phyloP scores from a whole-genome alignment of 1,140 invertebrate genomes.

The Listronotus bonariensis region DNA sequence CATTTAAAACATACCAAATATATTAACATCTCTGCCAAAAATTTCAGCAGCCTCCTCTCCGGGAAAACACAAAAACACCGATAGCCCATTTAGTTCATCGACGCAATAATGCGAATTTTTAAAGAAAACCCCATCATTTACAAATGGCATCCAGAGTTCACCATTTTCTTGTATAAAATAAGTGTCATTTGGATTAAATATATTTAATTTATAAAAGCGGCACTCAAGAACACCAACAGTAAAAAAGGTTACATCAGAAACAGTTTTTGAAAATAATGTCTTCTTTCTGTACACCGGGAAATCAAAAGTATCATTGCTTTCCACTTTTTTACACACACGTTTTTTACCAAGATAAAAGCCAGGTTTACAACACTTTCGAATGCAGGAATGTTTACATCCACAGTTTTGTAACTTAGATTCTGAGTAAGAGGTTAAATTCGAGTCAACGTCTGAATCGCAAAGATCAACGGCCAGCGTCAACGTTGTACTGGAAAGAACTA shows the following conservation, averaged over 20 bases:
- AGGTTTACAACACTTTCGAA: conserved; percentile 35
- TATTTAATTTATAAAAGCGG: conserved; percentile 18
- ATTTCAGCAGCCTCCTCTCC: neutral
- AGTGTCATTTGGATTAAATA: conserved; percentile 4
- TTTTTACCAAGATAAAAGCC: conserved; percentile 22
- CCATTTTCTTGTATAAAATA: conserved; percentile 34
- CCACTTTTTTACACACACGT: conserved; percentile 7
- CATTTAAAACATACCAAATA: neutral
- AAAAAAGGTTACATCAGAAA: conserved; percentile 4
- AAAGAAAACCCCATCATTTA: neutral
- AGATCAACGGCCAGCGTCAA: too few species aligned
- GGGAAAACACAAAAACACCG: conserved; percentile 30
- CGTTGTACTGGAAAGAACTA: too few species aligned
- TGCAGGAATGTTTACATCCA: conserved; percentile 19
- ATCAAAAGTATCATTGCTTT: conserved; percentile 11
- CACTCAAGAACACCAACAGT: conserved; percentile 30
- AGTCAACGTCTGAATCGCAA: neutral
- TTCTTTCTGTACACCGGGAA: conserved; percentile 19
- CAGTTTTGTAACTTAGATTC: conserved; percentile 9
- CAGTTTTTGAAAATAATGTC: neutral
- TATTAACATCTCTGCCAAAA: conserved; percentile 3
- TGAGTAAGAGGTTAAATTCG: neutral
- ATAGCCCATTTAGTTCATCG: conserved; percentile 17
- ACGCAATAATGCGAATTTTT: conserved; percentile 31
- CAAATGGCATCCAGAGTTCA: conserved; percentile 10